Evolutionary conservation across 23 tunicate species (phyloP).

Genomic region (Botrylloides violaceus): DNA sequence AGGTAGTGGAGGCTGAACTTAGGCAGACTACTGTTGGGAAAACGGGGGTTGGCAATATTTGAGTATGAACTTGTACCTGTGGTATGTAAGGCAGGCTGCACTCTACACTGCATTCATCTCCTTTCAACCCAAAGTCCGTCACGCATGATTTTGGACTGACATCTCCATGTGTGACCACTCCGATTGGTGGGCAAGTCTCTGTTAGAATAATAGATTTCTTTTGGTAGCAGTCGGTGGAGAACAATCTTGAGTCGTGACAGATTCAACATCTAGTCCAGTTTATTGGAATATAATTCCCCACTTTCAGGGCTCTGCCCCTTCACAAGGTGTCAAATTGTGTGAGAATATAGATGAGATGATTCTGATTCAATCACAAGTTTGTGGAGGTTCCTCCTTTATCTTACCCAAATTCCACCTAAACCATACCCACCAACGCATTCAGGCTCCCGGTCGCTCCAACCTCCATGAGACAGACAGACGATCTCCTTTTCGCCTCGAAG

Average conservation of each 20-base stretch:
- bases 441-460: constrained; percentile 46
- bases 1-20: too few species aligned
- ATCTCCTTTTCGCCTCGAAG: constrained; percentile 32
- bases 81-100: constrained; percentile 17
- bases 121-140: neutral
- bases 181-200: neutral
- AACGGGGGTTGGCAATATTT: too few species aligned
- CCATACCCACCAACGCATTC: constrained; percentile 31
- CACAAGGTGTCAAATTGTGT: too few species aligned
- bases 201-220: too few species aligned
- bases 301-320: too few species aligned
- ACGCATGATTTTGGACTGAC: neutral
- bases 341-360: neutral
- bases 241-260: too few species aligned
- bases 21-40: too few species aligned
- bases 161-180: neutral
- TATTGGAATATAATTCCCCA: too few species aligned
- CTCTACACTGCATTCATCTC: neutral
- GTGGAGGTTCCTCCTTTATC: too few species aligned
- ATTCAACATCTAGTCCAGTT: too few species aligned
- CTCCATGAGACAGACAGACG: constrained; percentile 41
- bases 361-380: neutral
- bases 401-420: neutral
- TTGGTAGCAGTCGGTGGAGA: too few species aligned
- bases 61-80: neutral